A percentile compares a stretch with the other conserved stretches of the same genome.
These are phyloP conservation scores for Phalacrocorax pelagicus DNA, from an alignment of 2,113 vertebrate species.

Conservation along the genomic window DNA sequence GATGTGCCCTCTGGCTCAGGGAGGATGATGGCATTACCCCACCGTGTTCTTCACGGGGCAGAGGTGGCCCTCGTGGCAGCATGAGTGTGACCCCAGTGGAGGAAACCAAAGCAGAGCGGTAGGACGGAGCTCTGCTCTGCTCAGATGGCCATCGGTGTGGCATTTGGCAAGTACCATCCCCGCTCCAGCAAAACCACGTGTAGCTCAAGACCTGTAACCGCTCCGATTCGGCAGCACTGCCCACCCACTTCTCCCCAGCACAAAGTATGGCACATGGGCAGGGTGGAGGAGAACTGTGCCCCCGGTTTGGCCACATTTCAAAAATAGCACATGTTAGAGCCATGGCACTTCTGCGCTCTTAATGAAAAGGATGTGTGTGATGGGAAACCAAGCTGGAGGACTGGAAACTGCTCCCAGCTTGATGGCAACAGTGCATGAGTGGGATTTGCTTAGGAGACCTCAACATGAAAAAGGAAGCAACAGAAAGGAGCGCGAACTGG, in stretches of 20 bases:
- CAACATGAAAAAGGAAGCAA: not conserved
- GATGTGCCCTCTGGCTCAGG: not conserved
- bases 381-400: not conserved
- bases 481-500: not conserved
- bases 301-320: not conserved
- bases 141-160: not conserved
- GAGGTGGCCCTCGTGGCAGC: not conserved
- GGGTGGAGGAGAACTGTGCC: not conserved
- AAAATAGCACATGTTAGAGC: not conserved
- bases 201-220: not conserved
- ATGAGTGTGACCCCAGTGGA: not conserved
- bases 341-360: not conserved
- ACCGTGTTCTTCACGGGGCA: fast-evolving
- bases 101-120: not conserved
- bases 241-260: not conserved
- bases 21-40: not conserved
- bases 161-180: not conserved
- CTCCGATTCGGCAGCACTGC: fast-evolving
- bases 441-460: not conserved
- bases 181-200: not conserved
- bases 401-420: not conserved
- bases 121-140: not conserved
- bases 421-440: not conserved
- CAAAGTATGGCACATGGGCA: not conserved
- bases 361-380: not conserved